Base-by-base conservation (phyloP, 2,113 vertebrate genomes). In the Pseudois nayaur region DNA sequence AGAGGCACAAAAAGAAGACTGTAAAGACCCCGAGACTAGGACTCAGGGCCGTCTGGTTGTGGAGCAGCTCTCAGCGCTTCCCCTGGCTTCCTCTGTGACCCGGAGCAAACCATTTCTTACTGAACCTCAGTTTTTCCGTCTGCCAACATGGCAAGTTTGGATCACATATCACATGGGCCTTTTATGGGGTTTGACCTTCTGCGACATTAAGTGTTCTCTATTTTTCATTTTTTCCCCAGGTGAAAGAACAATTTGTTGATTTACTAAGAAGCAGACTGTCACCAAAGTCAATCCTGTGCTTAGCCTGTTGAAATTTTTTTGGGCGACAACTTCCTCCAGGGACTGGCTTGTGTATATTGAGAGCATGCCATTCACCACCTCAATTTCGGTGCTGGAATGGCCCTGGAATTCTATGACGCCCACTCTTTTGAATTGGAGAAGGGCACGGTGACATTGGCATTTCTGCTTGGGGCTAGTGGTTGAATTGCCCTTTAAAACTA, bases 401-500 rank as follows among this genome's bases (percentile, higher is more conserved):
- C 62, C 17, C 8, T 82, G 91, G 87, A 88, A 87, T 96, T 89
- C 89, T 94, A 31, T 60, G 92, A 54, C 40, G 3, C 81, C 94
- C 40, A 55, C 33, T 92, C 16, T 96, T 97, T 97, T 79, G 96
- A 98, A 97, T 48, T 76, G 62, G 27, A 82, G 81, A 92, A 97
- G 98, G 97, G 89, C 87, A 93, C 14, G 25, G 54, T 98, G 95
- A 93, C 57, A 60, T 85, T 95, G 93, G 98, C 95, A 36, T 96
- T 97, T 94, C 87, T 97, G 7, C 84, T 90, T 96, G 45, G 88
- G 96, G 88, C 85, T 92, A 96, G 55, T 85, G 83, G 91, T 91
- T 71, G 94, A 98, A 67, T 88, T 94, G 64, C 54, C 36, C 98
- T 98, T 96, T 96, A 87, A 98, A 98, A 97, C 48, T 43, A 97